phyloP scores from a whole-genome alignment of 2,888 invertebrate species.

The Agonum fuliginosum region DNA sequence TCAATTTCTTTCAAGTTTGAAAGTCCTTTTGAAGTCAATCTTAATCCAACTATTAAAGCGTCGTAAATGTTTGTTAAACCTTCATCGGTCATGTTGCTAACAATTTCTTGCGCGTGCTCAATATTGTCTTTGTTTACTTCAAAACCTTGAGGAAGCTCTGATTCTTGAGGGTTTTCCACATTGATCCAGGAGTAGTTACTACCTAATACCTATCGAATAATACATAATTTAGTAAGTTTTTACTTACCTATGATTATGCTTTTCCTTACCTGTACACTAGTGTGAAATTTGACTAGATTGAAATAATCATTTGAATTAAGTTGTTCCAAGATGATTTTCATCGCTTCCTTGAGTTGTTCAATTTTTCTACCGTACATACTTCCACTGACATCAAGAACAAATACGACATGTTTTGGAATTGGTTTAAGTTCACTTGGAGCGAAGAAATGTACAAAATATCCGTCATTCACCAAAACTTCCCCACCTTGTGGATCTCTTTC shows the following conservation, averaged over 20 bases:
- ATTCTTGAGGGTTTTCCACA: constrained; percentile 8
- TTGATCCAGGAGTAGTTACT: background rate
- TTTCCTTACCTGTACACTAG: constrained; percentile 40
- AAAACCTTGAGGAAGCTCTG: constrained; percentile 66
- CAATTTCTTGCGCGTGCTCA: constrained; percentile 74
- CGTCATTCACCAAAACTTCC: constrained; percentile 65
- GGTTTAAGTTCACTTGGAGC: constrained; percentile 70
- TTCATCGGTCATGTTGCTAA: constrained; percentile 73
- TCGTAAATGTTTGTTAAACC: constrained; percentile 78
- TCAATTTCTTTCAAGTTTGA: background rate
- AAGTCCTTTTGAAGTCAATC: constrained; percentile 68
- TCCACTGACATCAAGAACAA: constrained; percentile 74
- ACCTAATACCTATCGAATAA: constrained; percentile 2
- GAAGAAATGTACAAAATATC: constrained; percentile 75
- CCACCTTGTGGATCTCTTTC: constrained; percentile 74
- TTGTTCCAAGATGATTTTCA: constrained; percentile 77
- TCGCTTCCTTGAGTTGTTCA: constrained; percentile 74
- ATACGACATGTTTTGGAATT: constrained; percentile 73
- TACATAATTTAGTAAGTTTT: background rate
- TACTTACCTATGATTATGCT: constrained; percentile 4
- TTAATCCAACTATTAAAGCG: constrained; percentile 73
- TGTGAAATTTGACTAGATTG: constrained; percentile 76
- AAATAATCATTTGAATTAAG: constrained; percentile 77
- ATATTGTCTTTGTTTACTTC: constrained; percentile 74
- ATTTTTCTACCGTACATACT: constrained; percentile 74